Evolutionary conservation across 2,888 invertebrate species (phyloP).

Genomic region (Caenorhabditis angaria): DNA sequence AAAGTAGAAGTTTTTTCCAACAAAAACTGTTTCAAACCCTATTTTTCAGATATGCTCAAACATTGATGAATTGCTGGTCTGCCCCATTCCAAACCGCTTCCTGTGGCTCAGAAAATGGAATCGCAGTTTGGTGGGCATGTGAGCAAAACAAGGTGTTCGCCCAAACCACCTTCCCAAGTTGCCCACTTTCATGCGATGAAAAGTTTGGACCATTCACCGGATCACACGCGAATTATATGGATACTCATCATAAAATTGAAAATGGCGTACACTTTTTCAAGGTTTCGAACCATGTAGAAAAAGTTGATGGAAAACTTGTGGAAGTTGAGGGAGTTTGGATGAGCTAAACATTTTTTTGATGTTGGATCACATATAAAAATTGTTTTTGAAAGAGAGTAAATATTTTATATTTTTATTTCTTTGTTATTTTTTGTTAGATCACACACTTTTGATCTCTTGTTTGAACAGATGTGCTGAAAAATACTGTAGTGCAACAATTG

Average conservation of each 20-base stretch:
- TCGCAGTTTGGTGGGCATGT: conserved; percentile 55
- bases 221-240: conserved; percentile 21
- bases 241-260: conserved; percentile 45
- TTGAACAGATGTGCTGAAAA: not conserved
- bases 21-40: not conserved
- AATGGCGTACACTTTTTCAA: conserved; percentile 51
- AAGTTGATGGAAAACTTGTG: conserved; percentile 19
- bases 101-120: conserved; percentile 37
- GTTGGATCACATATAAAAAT: too few relatives aligned
- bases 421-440: not conserved
- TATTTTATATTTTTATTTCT: not conserved
- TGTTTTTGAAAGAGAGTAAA: too few relatives aligned
- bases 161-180: conserved; percentile 49
- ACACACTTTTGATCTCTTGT: not conserved
- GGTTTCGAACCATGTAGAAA: conserved; percentile 40
- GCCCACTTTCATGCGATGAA: conserved; percentile 45
- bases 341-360: conserved; percentile 14
- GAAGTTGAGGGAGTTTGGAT: conserved; percentile 38
- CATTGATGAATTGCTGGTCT: conserved; percentile 54
- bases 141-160: conserved; percentile 47
- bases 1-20: not conserved
- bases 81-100: conserved; percentile 49
- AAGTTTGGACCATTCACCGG: conserved; percentile 36
- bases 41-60: conserved; percentile 43
- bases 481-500: too few relatives aligned